Evolutionary conservation across 2,888 invertebrate genomes (phyloP).

Genomic region (Teleogryllus oceanicus): DNA sequence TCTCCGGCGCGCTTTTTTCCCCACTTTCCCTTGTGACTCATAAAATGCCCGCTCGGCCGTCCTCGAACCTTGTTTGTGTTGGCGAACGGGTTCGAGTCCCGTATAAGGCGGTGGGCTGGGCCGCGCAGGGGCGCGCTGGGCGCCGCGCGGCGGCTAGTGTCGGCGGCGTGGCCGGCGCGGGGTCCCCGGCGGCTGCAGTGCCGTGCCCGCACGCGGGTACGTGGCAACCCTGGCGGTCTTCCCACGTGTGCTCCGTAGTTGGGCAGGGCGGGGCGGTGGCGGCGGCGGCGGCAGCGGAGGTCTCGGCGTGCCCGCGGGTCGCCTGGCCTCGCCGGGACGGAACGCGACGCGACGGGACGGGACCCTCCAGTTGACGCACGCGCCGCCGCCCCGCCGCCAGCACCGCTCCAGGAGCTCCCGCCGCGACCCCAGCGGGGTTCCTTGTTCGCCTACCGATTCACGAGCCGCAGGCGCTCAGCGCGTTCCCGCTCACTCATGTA

Average conservation of each 20-base stretch:
- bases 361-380: no score
- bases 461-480: no score
- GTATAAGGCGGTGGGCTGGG: conserved; percentile 1
- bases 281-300: not conserved
- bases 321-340: not conserved
- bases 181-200: not conserved
- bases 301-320: not conserved
- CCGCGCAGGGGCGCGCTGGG: not conserved
- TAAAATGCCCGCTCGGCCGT: not conserved
- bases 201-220: not conserved
- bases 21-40: conserved; percentile 18
- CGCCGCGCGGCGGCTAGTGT: no score
- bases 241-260: conserved; percentile 1
- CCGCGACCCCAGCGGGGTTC: no score
- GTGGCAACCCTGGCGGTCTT: conserved; percentile 8
- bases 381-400: no score
- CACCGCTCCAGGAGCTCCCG: no score
- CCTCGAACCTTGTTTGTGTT: conserved; percentile 18
- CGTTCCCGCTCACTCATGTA: no score
- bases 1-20: not conserved
- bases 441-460: no score
- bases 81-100: conserved; percentile 4
- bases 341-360: no score
- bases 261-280: not conserved
- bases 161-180: no score